Conservation (phyloP, 2,888 invertebrate species). For the Amiota minor region DNA sequence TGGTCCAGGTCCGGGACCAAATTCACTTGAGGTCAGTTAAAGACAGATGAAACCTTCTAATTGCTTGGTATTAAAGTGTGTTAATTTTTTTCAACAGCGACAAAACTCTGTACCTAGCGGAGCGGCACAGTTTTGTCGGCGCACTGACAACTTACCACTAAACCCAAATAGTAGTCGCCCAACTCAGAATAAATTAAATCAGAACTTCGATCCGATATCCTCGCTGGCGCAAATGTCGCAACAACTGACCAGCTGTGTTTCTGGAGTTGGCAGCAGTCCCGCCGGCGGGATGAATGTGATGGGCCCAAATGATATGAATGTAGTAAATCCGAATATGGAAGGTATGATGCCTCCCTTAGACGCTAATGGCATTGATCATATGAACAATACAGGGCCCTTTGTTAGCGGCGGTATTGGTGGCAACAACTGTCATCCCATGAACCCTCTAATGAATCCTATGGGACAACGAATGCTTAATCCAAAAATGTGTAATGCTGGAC, state of each 20-base stretch:
- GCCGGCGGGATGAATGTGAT: conserved; percentile 57
- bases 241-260: conserved; percentile 85
- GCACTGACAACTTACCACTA: conserved; percentile 79
- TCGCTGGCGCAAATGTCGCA: conserved; percentile 96
- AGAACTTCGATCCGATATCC: conserved; percentile 90
- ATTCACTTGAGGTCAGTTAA: conserved; percentile 47
- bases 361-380: conserved; percentile 70
- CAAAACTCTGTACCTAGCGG: conserved; percentile 56
- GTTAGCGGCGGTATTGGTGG: conserved; percentile 31
- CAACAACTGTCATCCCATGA: conserved; percentile 61
- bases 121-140: conserved; percentile 70
- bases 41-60: not conserved
- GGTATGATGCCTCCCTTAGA: conserved; percentile 66
- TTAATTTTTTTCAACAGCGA: conserved; percentile 42
- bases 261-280: conserved; percentile 63
- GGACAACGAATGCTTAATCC: conserved; percentile 77
- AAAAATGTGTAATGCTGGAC: conserved; percentile 76
- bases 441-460: conserved; percentile 74
- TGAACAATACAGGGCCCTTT: conserved; percentile 55
- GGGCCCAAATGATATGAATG: conserved; percentile 61
- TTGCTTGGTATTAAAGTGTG: not conserved
- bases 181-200: conserved; percentile 79
- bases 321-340: conserved; percentile 55
- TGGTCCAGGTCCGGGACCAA: conserved; percentile 30
- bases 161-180: conserved; percentile 78